Base-by-base conservation (phyloP, 2,113 vertebrate species). In the Misgurnus mizolepis region DNA sequence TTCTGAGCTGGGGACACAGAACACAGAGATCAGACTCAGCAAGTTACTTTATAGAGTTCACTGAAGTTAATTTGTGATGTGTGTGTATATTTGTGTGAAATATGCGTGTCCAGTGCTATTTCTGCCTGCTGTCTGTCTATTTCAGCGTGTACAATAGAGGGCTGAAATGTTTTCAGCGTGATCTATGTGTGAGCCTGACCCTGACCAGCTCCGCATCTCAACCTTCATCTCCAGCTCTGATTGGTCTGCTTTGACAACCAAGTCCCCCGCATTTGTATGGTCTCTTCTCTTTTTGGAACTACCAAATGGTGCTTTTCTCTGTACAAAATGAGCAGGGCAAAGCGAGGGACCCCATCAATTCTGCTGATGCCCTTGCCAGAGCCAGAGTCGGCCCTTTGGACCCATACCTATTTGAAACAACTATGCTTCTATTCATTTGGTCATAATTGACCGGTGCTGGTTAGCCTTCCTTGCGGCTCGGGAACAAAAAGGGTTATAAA, bases 361-460 rank as follows among this genome's bases (percentile, higher is more conserved):
- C 79, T 82, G 69, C 45, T 27, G 41, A 83, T 81, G 80, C 84
- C 79, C 88, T 86, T 60, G 87, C 88, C 45, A 15, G 82, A 88
- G 64, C 82, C 86, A 79, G 86, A 88, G 84, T 80, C 82, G 78
- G 86, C 87, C 87, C 87, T 88, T 87, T 84, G 90, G 76, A 81
- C 79, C 67, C 47, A 7, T 74, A 88, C 86, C 87, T 86, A 87
- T 85, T 86, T 80, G 62, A 84, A 81, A 83, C 91, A 85, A 86
- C 89, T 87, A 76, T 87, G 70, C 70, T 71, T 82, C 5, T 15
- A 84, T 93, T 93, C 88, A 90, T 89, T 81, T 88, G 86, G 85
- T 88, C 85, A 67, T 91, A 90, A 93, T 91, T 93, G 90, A 86
- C 89, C 86, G 88, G 5, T 78, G 85, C 78, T 84, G 78, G 86